Conservation (phyloP, 2,113 vertebrate genomes). For the Otolemur garnettii region DNA sequence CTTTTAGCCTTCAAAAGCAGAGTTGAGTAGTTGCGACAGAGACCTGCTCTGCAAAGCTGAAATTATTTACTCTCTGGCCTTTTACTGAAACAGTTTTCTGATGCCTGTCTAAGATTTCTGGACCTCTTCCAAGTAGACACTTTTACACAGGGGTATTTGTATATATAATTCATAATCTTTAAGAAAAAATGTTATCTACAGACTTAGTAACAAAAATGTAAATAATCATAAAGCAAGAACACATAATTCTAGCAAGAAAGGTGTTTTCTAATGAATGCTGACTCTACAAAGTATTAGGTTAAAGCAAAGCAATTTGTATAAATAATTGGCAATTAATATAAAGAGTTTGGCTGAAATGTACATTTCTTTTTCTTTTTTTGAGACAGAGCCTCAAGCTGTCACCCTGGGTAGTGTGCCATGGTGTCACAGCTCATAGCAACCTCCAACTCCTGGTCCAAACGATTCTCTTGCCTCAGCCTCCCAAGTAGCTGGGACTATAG, state of each 20-base stretch:
- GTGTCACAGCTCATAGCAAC: too few relatives aligned
- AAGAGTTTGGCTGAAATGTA: slow-evolving; percentile 27
- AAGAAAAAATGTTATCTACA: slow-evolving; percentile 67
- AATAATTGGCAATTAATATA: slow-evolving; percentile 26
- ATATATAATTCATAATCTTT: slow-evolving; percentile 67
- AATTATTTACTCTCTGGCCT: slow-evolving; percentile 34
- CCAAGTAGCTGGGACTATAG: too few relatives aligned
- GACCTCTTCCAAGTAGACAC: slow-evolving; percentile 58
- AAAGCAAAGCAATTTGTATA: slow-evolving; percentile 44
- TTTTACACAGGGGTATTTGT: slow-evolving; percentile 68
- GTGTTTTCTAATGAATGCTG: slow-evolving; percentile 32
- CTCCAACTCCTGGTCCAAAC: too few relatives aligned
- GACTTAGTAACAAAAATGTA: slow-evolving; percentile 59
- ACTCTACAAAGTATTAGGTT: slow-evolving; percentile 24
- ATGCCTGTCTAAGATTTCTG: slow-evolving; percentile 38
- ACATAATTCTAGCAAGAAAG: background rate
- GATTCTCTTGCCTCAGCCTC: too few relatives aligned
- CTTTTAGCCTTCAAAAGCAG: slow-evolving; percentile 48
- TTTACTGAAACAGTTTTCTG: slow-evolving; percentile 43
- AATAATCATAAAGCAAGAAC: slow-evolving; percentile 60
- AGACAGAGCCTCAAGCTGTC: too few relatives aligned
- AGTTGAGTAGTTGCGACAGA: background rate
- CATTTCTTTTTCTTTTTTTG: slow-evolving; percentile 11
- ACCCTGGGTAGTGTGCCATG: too few relatives aligned
- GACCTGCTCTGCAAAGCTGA: background rate